A percentile compares a stretch with the other conserved stretches of the same genome.
Evolutionary conservation across 1,140 invertebrate genomes (phyloP).

Genomic region (Charaxes varanes): DNA sequence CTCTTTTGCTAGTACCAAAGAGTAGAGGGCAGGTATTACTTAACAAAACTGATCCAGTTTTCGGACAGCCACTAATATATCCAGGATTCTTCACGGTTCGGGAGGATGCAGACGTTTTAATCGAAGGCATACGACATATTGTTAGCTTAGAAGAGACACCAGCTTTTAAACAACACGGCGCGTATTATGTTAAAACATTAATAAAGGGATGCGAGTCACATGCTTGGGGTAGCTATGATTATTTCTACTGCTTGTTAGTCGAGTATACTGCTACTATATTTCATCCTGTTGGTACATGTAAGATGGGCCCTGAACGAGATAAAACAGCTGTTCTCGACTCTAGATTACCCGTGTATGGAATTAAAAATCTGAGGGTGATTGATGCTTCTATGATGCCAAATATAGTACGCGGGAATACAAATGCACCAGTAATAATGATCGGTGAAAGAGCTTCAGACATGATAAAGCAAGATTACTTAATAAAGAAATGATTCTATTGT

Average conservation of each 20-base stretch:
- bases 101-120: constrained; percentile 73
- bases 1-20: constrained; percentile 80
- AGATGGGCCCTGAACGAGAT: constrained; percentile 85
- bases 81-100: constrained; percentile 83
- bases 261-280: constrained; percentile 82
- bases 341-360: constrained; percentile 78
- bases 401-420: constrained; percentile 76
- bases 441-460: constrained; percentile 75
- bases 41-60: constrained; percentile 78
- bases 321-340: constrained; percentile 81
- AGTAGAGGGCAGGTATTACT: constrained; percentile 82
- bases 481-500: too few relatives aligned
- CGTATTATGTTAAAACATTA: too few relatives aligned
- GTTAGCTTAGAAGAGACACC: constrained; percentile 63
- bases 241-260: constrained; percentile 78
- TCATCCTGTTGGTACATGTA: constrained; percentile 86
- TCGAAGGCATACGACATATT: constrained; percentile 58
- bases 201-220: constrained; percentile 34
- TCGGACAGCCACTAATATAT: constrained; percentile 85
- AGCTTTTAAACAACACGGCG: constrained; percentile 14
- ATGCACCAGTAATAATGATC: constrained; percentile 76
- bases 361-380: constrained; percentile 79
- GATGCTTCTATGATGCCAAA: constrained; percentile 84
- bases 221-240: constrained; percentile 77
- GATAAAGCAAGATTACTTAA: constrained; percentile 71